These are phyloP conservation scores for Ostrea denselamellosa DNA, from an alignment of 1,140 invertebrate species.

Conservation along the genomic window DNA sequence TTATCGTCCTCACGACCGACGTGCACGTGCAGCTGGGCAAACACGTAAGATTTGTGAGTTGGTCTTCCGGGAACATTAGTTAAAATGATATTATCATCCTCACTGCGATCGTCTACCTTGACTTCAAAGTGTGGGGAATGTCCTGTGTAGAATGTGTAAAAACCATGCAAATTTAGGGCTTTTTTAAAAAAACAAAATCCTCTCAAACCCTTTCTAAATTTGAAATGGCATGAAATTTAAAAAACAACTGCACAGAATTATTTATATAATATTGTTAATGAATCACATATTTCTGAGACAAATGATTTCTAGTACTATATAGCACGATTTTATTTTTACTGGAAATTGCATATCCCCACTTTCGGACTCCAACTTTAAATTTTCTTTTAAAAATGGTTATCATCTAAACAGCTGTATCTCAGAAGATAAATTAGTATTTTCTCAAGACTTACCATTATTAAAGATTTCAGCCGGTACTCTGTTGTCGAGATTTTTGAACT, in stretches of 20 bases:
- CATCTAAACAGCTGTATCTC: neutral
- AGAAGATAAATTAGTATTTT: neutral
- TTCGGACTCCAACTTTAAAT: neutral
- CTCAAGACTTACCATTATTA: neutral
- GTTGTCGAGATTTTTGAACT: neutral
- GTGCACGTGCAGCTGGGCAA: slow-evolving; percentile 35
- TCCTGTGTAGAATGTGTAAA: neutral
- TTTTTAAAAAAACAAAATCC: no score
- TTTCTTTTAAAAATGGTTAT: neutral
- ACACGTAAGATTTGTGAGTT: neutral
- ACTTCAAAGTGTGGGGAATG: slow-evolving; percentile 33
- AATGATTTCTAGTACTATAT: no score
- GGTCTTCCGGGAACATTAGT: slow-evolving; percentile 1
- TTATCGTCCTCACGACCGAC: neutral
- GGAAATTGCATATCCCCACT: neutral
- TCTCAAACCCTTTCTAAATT: no score
- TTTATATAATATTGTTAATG: neutral
- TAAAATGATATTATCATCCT: slow-evolving; percentile 22
- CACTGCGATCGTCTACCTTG: neutral
- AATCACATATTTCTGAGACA: no score
- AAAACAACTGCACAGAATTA: neutral
- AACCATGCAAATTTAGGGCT: no score
- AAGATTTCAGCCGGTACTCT: neutral
- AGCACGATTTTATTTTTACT: no score
- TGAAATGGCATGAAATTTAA: no score